Evolutionary conservation across 2,113 vertebrate genomes (phyloP), one percentile per base, ranked within the genome.

Genomic region (Mormoops blainvillei): DNA sequence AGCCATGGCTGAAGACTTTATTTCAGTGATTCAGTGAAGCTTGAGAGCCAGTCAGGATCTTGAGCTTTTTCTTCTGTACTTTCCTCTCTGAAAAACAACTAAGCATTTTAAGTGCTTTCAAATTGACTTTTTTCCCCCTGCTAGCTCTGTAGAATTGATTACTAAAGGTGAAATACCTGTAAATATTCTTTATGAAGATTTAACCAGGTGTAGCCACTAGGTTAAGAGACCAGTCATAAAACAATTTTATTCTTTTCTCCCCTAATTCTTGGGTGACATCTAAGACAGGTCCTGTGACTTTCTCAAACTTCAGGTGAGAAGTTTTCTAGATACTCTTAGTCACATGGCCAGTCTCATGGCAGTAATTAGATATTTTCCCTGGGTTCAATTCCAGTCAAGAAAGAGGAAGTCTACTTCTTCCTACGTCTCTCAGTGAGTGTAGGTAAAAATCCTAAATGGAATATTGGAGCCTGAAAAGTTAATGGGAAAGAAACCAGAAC

Each of bases 81-180:
- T 31, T 88, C n/a, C 63, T 63, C 16, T 63, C 38, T 93, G 45
- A 85, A 95, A 95, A 92, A 92, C 61, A 97, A 92, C 54, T 38
- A 87, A 77, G 68, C 13, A 63, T 50, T 80, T 95, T n/a, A 71
- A 76, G 8, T 83, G 36, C 18, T 86, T 86, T 92, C 45, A 82
- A 50, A 78, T 5, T 74, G 50, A 88, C 43, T 31, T 91, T 48
- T 48, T 56, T 43, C 6, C 36, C 20, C 3, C 82, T 52, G 3
- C 33, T 28, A 84, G 61, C 48, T 91, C 81, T 22, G 13, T 87
- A 65, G 31, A 71, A 38, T 61, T 50, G 58, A 95, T 82, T 56
- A 52, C 31, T 19, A 19, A 70, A 81, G 45, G 24, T 77, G 2
- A 91, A 50, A 86, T 52, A 65, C 6, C 70, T 67, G 5, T 26